Evolutionary conservation across 2,113 vertebrate genomes (phyloP), one percentile per base, ranked within the genome.

Genomic region (Uria lomvia): DNA sequence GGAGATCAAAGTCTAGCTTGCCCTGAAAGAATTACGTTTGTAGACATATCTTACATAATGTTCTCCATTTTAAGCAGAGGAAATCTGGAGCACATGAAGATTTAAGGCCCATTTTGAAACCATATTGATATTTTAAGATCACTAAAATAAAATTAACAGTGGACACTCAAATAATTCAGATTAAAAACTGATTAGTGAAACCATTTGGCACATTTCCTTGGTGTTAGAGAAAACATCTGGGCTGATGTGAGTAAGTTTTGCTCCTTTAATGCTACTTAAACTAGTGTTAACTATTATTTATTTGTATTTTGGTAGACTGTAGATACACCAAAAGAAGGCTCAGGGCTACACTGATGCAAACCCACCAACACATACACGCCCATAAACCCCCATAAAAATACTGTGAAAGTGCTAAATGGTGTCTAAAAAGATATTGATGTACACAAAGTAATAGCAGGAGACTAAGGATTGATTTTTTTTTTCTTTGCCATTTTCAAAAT

Each of bases 1-100:
- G 77, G 15, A 72, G 90, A 97, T 93, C 85, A 96, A 96, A 97
- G 90, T 40, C 60, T 82, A 26, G 36, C 47, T 87, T 82, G 90
- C 80, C 80, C 84, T 74, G 76, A 66, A 91, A 88, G 71, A 91
- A 84, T 67, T 67, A 43, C 21, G 36, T 80, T 87, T 67, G 65
- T 42, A 90, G 85, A 78, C 18, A 12, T 22, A 20, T 21, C 65
- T 91, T 93, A 94, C 49, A 72, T 95, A 95, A 93, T 15, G 12
- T 24, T 88, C 65, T 77, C 76, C 73, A 47, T 74, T 92, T 91
- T 47, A 78, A 84, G 59, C 40, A 75, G 17, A 76, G 62, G 49
- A 79, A 91, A 94, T 90, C 29, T 62, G 62, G 82, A 92, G 65
- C 66, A 91, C 5, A 5, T 7, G 7, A 79, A 90, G 58, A 72